A percentile compares a stretch with the other conserved stretches of the same genome.
Conservation (phyloP, 2,113 vertebrate species). For the Dicrurus megarhynchus region DNA sequence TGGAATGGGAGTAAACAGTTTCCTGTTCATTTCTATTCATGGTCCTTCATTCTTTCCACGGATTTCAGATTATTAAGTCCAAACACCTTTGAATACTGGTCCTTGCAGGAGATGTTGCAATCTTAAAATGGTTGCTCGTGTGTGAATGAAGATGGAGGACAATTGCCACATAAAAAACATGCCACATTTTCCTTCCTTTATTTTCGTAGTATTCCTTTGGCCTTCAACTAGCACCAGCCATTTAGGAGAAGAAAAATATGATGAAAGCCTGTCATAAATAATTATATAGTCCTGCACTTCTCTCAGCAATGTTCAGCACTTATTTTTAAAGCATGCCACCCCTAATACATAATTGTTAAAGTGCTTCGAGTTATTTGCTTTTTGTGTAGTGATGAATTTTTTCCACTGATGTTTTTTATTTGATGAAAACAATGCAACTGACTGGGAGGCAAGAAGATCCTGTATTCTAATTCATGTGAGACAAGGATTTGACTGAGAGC, state of each 20-base stretch:
- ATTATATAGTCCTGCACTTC: constrained; percentile 29
- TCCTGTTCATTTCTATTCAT: neutral
- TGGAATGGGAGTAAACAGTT: neutral
- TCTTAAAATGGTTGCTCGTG: neutral
- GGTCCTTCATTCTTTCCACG: neutral
- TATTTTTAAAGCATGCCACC: constrained; percentile 57
- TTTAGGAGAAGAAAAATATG: constrained; percentile 34
- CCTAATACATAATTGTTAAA: constrained; percentile 12
- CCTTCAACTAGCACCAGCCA: constrained; percentile 26
- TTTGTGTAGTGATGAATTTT: constrained; percentile 26
- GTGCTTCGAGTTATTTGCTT: constrained; percentile 59
- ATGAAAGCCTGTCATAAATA: constrained; percentile 52
- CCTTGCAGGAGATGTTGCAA: neutral
- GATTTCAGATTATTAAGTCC: neutral
- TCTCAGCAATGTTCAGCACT: constrained; percentile 27
- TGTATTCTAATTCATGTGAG: neutral
- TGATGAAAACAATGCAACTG: constrained; percentile 35
- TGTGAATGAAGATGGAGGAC: neutral
- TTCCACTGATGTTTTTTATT: constrained; percentile 57
- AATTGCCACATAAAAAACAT: neutral
- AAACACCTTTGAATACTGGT: neutral
- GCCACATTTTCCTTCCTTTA: neutral
- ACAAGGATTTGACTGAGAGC: neutral
- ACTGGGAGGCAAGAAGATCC: constrained; percentile 9
- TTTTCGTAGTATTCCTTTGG: constrained; percentile 49